Conservation (phyloP, 2,888 invertebrate species). For the Trichogramma evanescens region DNA sequence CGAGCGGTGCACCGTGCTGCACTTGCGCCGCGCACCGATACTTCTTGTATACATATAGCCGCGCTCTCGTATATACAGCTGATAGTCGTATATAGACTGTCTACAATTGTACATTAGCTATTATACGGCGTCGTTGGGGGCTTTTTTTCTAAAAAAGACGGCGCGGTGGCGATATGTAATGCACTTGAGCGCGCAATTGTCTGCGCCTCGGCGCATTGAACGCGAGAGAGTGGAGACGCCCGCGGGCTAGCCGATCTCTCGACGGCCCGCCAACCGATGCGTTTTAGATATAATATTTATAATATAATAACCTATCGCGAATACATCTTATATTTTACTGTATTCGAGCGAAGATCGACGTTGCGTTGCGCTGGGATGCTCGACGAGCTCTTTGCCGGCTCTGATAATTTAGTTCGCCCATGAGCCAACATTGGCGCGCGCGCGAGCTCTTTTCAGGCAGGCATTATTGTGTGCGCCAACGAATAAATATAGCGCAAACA, state of each 20-base stretch:
- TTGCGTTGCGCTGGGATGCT: background rate
- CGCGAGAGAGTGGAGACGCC: constrained; percentile 19
- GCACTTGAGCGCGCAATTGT: constrained; percentile 10
- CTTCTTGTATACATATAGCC: too few relatives aligned
- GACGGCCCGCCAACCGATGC: constrained; percentile 10
- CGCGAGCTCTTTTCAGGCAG: background rate
- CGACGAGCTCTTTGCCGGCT: constrained; percentile 20
- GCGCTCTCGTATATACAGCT: too few relatives aligned
- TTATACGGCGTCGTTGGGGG: too few relatives aligned
- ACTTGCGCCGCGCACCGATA: background rate
- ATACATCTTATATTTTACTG: constrained; percentile 22
- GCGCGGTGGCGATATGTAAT: too few relatives aligned
- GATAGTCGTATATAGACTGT: too few relatives aligned
- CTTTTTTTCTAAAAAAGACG: too few relatives aligned
- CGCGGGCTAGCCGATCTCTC: constrained; percentile 6
- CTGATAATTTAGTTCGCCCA: constrained; percentile 17
- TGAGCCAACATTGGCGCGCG: background rate
- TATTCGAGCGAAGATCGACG: constrained; percentile 17
- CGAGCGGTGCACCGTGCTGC: background rate
- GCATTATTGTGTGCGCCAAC: too few relatives aligned
- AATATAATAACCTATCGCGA: too few relatives aligned
- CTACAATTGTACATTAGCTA: too few relatives aligned
- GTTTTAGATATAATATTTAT: constrained; percentile 19
- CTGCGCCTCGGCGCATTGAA: constrained; percentile 10
- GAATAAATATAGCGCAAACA: too few relatives aligned